A percentile compares a stretch with the other conserved stretches of the same genome.
phyloP scores from a whole-genome alignment of 2,888 invertebrate species.

The Sabatieria punctata region DNA sequence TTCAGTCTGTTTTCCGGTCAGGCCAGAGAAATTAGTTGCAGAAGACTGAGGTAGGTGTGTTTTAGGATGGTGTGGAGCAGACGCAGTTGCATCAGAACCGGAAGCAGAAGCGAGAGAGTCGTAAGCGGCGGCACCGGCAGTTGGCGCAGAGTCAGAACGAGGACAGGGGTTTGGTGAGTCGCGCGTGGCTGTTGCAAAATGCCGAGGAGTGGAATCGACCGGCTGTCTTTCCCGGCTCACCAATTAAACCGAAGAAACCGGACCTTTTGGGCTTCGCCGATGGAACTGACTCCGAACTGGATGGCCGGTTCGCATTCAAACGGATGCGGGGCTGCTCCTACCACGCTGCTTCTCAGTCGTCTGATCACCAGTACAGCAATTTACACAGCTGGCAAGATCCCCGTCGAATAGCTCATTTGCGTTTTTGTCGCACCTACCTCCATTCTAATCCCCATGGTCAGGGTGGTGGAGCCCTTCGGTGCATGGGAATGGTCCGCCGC shows the following conservation, averaged over 20 bases:
- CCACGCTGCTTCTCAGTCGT: constrained; percentile 10
- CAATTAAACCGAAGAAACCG: too few relatives aligned
- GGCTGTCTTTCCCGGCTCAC: constrained; percentile 11
- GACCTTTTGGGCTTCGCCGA: not conserved
- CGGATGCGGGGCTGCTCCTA: constrained; percentile 17
- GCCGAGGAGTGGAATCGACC: constrained; percentile 21
- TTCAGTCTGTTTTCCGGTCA: too few relatives aligned
- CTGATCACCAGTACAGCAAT: not conserved
- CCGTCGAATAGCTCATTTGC: not conserved
- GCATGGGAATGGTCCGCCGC: not conserved
- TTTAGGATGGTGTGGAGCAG: not conserved
- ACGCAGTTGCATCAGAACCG: constrained; percentile 9
- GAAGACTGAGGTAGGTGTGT: not conserved
- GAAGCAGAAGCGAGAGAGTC: not conserved
- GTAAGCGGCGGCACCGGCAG: constrained; percentile 1
- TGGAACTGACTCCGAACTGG: constrained; percentile 7
- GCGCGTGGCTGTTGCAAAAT: constrained; percentile 20
- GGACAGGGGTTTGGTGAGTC: constrained; percentile 10
- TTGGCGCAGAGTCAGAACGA: too few relatives aligned
- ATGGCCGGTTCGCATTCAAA: constrained; percentile 19
- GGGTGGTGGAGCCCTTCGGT: too few relatives aligned
- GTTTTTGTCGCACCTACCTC: too few relatives aligned
- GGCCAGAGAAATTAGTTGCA: constrained; percentile 2
- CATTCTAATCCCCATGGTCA: too few relatives aligned
- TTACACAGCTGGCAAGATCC: not conserved